phyloP scores from a whole-genome alignment of 1,140 invertebrate species.

The Listronotus oregonensis region DNA sequence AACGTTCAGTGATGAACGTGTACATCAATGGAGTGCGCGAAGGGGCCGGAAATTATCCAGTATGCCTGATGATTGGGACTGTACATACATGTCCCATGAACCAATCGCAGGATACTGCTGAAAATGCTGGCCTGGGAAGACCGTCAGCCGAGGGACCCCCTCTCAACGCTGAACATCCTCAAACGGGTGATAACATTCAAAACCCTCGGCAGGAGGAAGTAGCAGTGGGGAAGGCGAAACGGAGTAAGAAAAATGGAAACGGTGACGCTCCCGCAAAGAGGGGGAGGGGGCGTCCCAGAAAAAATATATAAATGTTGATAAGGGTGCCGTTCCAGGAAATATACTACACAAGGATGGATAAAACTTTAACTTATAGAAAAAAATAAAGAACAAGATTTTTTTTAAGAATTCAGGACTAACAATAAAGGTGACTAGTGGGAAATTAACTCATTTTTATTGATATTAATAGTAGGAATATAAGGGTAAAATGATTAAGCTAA shows the following conservation, averaged over 20 bases:
- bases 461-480: too few species aligned
- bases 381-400: too few species aligned
- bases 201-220: neutral
- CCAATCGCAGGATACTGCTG: neutral
- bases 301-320: neutral
- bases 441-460: too few species aligned
- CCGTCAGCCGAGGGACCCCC: too few species aligned
- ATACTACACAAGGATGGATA: too few species aligned
- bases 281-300: neutral
- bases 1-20: constrained; percentile 2
- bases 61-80: constrained; percentile 1
- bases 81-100: neutral
- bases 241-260: neutral
- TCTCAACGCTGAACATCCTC: neutral
- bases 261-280: neutral
- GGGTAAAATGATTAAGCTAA: too few species aligned
- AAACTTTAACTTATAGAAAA: too few species aligned
- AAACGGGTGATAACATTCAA: neutral
- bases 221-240: neutral
- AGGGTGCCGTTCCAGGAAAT: too few species aligned
- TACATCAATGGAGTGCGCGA: constrained; percentile 4
- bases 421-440: too few species aligned
- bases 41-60: neutral
- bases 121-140: too few species aligned
- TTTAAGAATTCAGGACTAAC: too few species aligned